phyloP scores from a whole-genome alignment of 2,113 vertebrate genomes.

The Scatophagus argus region DNA sequence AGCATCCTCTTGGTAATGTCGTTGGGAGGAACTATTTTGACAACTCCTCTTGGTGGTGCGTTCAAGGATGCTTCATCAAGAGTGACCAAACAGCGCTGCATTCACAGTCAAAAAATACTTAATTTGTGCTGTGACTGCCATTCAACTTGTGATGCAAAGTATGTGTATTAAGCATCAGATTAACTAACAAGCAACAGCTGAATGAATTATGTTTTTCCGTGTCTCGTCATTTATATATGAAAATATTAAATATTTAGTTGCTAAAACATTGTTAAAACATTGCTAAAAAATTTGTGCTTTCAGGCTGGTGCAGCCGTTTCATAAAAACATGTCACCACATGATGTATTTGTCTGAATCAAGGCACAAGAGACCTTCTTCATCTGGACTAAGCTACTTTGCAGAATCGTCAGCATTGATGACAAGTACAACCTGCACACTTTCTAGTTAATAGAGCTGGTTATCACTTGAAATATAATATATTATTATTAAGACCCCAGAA shows the following conservation, averaged over 20 bases:
- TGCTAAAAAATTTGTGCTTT: not conserved
- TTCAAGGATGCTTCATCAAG: not conserved
- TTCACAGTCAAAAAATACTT: no score
- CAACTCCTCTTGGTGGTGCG: not conserved
- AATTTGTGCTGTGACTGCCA: not conserved
- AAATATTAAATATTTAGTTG: not conserved
- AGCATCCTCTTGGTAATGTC: not conserved
- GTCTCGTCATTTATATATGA: not conserved
- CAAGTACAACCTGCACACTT: not conserved
- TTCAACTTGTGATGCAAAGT: slow-evolving; percentile 27
- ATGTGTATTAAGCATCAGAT: slow-evolving; percentile 6
- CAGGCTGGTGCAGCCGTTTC: not conserved
- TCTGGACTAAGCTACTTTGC: not conserved
- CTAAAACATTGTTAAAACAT: not conserved
- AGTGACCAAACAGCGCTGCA: not conserved
- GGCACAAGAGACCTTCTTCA: not conserved
- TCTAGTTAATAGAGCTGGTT: not conserved
- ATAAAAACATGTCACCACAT: not conserved
- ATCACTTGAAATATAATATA: not conserved
- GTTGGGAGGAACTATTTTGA: not conserved
- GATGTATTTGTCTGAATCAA: not conserved
- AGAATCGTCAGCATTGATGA: no score
- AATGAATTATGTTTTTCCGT: slow-evolving; percentile 16
- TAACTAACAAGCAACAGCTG: not conserved
- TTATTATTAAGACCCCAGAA: not conserved